Evolutionary conservation across 2,113 vertebrate species (phyloP), one percentile per base, ranked within the genome.

Genomic region (Calidris pugnax): DNA sequence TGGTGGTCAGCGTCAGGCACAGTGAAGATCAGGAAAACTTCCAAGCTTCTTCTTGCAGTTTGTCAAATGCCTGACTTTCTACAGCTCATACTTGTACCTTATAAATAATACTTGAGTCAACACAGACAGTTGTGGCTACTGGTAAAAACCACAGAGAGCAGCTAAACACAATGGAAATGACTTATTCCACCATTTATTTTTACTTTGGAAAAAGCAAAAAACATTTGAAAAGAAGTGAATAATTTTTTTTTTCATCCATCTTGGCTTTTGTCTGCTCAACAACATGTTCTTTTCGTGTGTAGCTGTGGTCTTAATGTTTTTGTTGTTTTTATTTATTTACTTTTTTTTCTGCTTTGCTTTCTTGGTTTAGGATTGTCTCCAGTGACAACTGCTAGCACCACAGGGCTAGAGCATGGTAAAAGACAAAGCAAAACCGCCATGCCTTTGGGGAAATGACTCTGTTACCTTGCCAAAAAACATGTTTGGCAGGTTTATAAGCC

Each of bases 41-140:
- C 69, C 73, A 85, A 68, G 45, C 43, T 75, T 59, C 63, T 92
- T 56, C 39, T 50, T 89, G n/a, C 39, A 85, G 59, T 91, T 90
- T 68, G 69, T 95, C 66, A 87, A 75, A 77, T 87, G 76, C 37
- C 12, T 85, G 84, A 50, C 76, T 95, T 87, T 87, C 72, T 32
- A 75, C 90, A 87, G 30, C 79, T 93, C 59, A 23, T 33, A 21
- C 63, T 51, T 68, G 48, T 88, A 87, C 80, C 87, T 96, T 96
- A 67, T 93, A 94, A 97, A 96, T 95, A 95, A 90, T 71, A 72
- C 56, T 94, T 87, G 92, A 96, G 60, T 95, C 76, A 96, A 97
- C 3, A 33, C 69, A 96, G 95, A 96, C 93, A 91, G 74, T 88
- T 91, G 74, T 95, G 96, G 91, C 96, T 97, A 95, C 93, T 95